These are phyloP conservation scores for Sebastiscus tertius DNA, from an alignment of 2,797 vertebrate genomes.

Conservation along the genomic window DNA sequence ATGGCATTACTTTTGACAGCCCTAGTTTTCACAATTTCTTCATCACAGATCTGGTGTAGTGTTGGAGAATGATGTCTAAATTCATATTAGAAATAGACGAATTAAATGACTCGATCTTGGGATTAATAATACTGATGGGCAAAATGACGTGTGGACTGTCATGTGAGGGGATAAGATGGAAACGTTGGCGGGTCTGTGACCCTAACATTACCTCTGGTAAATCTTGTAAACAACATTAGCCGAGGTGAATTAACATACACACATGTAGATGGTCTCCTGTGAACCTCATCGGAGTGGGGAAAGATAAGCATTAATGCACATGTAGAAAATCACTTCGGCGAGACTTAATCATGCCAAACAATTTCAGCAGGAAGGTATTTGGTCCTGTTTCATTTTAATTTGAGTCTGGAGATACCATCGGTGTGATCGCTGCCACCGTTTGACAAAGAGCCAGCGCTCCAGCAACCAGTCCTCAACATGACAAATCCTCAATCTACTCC, in stretches of 20 bases:
- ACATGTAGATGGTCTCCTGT: slow-evolving; percentile 55
- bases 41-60: background rate
- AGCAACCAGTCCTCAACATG: slow-evolving; percentile 75
- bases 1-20: too few species aligned
- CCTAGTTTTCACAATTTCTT: slow-evolving; percentile 7
- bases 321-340: slow-evolving; percentile 68
- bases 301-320: slow-evolving; percentile 67
- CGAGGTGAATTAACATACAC: slow-evolving; percentile 77
- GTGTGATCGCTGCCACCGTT: slow-evolving; percentile 69
- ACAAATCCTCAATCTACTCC: slow-evolving; percentile 83
- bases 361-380: slow-evolving; percentile 70
- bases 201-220: slow-evolving; percentile 70
- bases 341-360: slow-evolving; percentile 76
- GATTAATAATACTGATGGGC: slow-evolving; percentile 53
- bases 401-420: slow-evolving; percentile 65
- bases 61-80: slow-evolving; percentile 16
- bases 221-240: slow-evolving; percentile 74
- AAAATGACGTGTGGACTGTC: slow-evolving; percentile 43
- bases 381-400: slow-evolving; percentile 82
- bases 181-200: slow-evolving; percentile 69
- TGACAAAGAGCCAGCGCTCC: slow-evolving; percentile 79
- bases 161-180: slow-evolving; percentile 61
- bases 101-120: slow-evolving; percentile 43
- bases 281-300: slow-evolving; percentile 51
- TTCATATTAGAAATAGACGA: slow-evolving; percentile 36